Evolutionary conservation across 2,888 invertebrate species (phyloP).

Genomic region (Meghimatium bilineatum): DNA sequence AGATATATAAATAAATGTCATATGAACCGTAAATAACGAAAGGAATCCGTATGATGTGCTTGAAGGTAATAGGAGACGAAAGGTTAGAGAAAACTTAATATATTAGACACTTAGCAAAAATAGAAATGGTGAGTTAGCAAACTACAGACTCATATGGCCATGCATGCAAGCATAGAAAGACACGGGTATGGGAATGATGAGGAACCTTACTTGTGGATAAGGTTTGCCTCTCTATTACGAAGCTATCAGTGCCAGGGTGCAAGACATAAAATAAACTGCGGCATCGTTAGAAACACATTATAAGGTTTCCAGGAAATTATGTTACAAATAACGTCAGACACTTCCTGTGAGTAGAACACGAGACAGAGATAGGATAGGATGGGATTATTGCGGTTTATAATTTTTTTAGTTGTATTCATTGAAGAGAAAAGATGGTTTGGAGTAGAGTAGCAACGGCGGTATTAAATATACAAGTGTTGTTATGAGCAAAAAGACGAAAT

Average conservation of each 20-base stretch:
- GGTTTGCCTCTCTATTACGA: conserved; percentile 19
- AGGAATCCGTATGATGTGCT: too few species aligned
- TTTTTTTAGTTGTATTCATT: background rate
- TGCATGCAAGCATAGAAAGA: background rate
- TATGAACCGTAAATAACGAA: too few species aligned
- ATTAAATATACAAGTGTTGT: background rate
- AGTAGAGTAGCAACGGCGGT: background rate
- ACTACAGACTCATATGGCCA: background rate
- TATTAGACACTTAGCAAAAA: background rate
- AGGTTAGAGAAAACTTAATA: background rate
- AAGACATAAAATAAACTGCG: conserved; percentile 27
- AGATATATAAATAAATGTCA: too few species aligned
- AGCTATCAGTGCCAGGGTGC: conserved; percentile 3
- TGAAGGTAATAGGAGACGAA: background rate
- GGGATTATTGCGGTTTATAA: conserved; percentile 10
- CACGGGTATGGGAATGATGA: background rate
- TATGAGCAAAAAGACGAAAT: too few species aligned
- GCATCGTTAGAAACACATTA: conserved; percentile 39
- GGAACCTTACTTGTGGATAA: background rate
- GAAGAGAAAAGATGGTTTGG: background rate
- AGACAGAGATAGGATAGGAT: conserved; percentile 1
- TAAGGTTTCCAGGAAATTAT: conserved; percentile 23
- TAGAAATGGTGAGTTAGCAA: background rate
- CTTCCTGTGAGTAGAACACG: background rate
- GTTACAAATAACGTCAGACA: conserved; percentile 16